A percentile compares a stretch with the other conserved stretches of the same genome.
Conservation (phyloP, 2,113 vertebrate genomes). For the Acrocephalus arundinaceus region DNA sequence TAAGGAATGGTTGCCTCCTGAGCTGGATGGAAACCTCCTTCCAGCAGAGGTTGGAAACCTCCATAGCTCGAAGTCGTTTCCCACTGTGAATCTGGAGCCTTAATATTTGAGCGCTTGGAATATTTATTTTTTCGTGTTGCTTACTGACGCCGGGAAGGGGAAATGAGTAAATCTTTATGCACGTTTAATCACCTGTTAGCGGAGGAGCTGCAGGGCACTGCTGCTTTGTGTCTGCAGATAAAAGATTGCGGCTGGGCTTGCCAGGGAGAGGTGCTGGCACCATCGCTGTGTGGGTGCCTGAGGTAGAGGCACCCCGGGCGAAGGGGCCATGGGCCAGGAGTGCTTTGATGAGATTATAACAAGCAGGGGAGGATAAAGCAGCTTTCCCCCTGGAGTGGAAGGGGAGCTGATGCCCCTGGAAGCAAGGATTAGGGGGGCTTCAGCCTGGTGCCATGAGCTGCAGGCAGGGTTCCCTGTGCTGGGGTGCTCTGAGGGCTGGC, state of each 20-base stretch:
- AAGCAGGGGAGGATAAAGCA: not conserved
- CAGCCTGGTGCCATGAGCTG: not conserved
- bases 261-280: not conserved
- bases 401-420: not conserved
- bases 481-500: not conserved
- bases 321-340: not conserved
- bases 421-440: not conserved
- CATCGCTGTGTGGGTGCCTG: not conserved
- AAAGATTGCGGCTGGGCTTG: not conserved
- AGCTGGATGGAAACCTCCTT: not conserved
- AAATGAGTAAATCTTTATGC: slow-evolving; percentile 57
- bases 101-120: not conserved
- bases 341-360: not conserved
- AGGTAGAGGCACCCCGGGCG: accelerated
- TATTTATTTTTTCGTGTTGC: slow-evolving; percentile 52
- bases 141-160: slow-evolving; percentile 25
- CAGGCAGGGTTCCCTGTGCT: not conserved
- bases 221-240: slow-evolving; percentile 1
- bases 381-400: not conserved
- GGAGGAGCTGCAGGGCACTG: slow-evolving; percentile 35
- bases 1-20: not conserved
- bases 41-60: not conserved
- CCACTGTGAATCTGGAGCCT: not conserved
- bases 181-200: slow-evolving; percentile 45
- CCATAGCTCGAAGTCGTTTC: not conserved